Percentiles rank a stretch among this genome's conserved stretches.
Evolutionary conservation across 2,888 invertebrate genomes (phyloP).

Genomic region (Hirtodrosophila histrioides): DNA sequence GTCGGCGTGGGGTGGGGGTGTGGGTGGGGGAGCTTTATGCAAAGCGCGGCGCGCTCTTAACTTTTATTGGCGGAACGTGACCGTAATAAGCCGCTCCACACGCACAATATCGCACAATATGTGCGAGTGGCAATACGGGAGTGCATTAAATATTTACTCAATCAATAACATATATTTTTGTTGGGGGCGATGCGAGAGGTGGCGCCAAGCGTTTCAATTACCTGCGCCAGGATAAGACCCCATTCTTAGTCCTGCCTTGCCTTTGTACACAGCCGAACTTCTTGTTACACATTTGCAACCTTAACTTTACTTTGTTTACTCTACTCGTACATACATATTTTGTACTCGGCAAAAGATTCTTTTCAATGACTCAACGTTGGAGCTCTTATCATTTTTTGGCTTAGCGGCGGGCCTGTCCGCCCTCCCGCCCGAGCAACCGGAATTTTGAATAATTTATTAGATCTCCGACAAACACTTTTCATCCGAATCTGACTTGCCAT

Average conservation of each 20-base stretch:
- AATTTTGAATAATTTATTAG: slow-evolving; percentile 63
- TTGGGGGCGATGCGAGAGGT: not conserved
- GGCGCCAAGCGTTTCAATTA: slow-evolving; percentile 38
- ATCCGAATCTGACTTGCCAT: slow-evolving; percentile 26
- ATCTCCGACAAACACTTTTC: slow-evolving; percentile 42
- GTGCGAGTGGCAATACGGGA: slow-evolving; percentile 36
- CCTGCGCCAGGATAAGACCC: slow-evolving; percentile 10
- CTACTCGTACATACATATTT: slow-evolving; percentile 19
- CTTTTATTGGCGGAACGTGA: slow-evolving; percentile 70
- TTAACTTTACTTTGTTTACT: slow-evolving; percentile 23
- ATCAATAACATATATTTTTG: slow-evolving; percentile 59
- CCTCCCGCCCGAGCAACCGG: slow-evolving; percentile 24
- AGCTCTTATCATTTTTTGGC: slow-evolving; percentile 25
- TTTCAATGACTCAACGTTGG: slow-evolving; percentile 21
- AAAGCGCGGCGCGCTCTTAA: slow-evolving; percentile 46
- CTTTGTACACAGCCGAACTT: no score
- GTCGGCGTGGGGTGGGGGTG: not conserved
- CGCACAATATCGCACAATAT: slow-evolving; percentile 39
- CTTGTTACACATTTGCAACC: slow-evolving; percentile 8
- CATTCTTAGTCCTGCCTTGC: not conserved
- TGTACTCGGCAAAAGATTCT: slow-evolving; percentile 18
- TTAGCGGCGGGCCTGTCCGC: not conserved
- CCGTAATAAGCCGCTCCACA: slow-evolving; percentile 65
- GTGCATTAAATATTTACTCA: slow-evolving; percentile 65
- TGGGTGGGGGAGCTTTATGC: slow-evolving; percentile 24